Conservation (phyloP, 2,797 vertebrate species). For the Sebastiscus tertius region DNA sequence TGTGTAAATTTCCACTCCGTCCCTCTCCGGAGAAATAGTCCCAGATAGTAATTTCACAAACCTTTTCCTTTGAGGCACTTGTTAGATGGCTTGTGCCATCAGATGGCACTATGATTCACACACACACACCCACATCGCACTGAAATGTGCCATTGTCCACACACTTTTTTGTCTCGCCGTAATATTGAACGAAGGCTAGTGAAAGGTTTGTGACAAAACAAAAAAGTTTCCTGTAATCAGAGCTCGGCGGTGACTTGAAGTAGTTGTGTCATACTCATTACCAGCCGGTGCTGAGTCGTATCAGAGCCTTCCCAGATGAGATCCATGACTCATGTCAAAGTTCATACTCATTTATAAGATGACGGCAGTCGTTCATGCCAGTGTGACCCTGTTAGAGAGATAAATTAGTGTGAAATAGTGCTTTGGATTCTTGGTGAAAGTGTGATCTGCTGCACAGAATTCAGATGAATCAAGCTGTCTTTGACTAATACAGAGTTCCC, state of each 20-base stretch:
- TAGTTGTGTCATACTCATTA: constrained; percentile 44
- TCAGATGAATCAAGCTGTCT: constrained; percentile 30
- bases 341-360: constrained; percentile 50
- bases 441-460: constrained; percentile 33
- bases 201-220: constrained; percentile 48
- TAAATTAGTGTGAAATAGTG: constrained; percentile 39
- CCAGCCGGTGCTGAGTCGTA: constrained; percentile 16
- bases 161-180: constrained; percentile 55
- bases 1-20: constrained; percentile 12
- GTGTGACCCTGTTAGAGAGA: constrained; percentile 30
- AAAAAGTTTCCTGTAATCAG: constrained; percentile 38
- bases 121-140: constrained; percentile 56
- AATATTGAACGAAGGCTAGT: constrained; percentile 51
- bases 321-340: constrained; percentile 42
- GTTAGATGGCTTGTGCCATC: constrained; percentile 46
- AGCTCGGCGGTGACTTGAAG: constrained; percentile 43
- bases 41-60: constrained; percentile 19
- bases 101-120: constrained; percentile 73
- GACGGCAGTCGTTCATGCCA: neutral
- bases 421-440: constrained; percentile 15
- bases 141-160: constrained; percentile 50
- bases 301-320: constrained; percentile 46
- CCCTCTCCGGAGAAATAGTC: constrained; percentile 6
- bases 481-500: neutral
- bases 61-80: constrained; percentile 43